phyloP scores from a whole-genome alignment of 1,140 invertebrate species.

The Leguminivora glycinivorella region DNA sequence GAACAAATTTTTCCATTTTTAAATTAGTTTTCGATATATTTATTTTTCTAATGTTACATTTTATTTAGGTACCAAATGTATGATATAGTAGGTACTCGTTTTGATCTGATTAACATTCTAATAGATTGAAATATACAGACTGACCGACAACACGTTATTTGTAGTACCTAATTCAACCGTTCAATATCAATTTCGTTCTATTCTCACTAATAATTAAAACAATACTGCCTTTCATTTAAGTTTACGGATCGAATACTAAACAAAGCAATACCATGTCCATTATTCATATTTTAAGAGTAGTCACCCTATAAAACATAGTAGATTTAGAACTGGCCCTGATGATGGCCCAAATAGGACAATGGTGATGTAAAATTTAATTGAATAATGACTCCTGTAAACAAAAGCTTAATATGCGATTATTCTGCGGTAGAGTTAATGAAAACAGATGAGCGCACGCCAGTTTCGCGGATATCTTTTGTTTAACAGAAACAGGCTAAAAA shows the following conservation, averaged over 20 bases:
- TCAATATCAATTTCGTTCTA: too few relatives aligned
- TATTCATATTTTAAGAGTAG: neutral
- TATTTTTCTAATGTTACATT: too few relatives aligned
- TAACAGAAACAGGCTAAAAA: slow-evolving; percentile 16
- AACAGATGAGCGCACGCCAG: slow-evolving; percentile 21
- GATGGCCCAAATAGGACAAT: slow-evolving; percentile 2
- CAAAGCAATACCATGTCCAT: slow-evolving; percentile 4
- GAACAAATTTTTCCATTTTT: too few relatives aligned
- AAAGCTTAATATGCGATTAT: slow-evolving; percentile 28
- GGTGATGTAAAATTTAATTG: slow-evolving; percentile 27
- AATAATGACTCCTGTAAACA: slow-evolving; percentile 24
- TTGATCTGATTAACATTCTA: too few relatives aligned
- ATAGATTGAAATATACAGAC: too few relatives aligned
- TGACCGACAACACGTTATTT: too few relatives aligned
- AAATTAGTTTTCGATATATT: too few relatives aligned
- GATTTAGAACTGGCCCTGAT: slow-evolving; percentile 22
- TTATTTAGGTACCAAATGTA: too few relatives aligned
- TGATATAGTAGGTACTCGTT: too few relatives aligned
- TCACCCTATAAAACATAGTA: slow-evolving; percentile 1
- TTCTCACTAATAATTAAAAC: too few relatives aligned
- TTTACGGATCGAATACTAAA: neutral
- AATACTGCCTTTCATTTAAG: neutral
- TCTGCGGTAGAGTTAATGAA: slow-evolving; percentile 20
- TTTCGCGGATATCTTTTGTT: slow-evolving; percentile 19
- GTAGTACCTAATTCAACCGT: too few relatives aligned